Percentiles rank a stretch among this genome's conserved stretches.
phyloP scores from a whole-genome alignment of 2,113 vertebrate genomes.

The Astur gentilis region DNA sequence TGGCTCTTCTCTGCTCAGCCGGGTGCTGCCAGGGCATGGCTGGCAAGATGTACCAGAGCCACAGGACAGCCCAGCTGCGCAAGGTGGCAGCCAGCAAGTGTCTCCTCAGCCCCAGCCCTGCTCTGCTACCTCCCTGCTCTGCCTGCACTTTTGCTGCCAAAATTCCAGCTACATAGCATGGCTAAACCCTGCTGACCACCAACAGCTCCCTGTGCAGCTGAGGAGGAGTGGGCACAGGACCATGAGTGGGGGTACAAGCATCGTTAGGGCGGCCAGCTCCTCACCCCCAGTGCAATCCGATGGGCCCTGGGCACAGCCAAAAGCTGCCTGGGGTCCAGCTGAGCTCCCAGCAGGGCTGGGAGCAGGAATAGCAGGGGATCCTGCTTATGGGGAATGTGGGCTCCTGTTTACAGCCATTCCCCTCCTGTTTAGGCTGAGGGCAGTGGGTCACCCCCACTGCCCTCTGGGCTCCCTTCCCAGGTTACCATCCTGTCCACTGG shows the following conservation, averaged over 20 bases:
- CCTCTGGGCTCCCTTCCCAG: background rate
- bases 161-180: background rate
- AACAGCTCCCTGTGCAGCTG: background rate
- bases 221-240: too few relatives aligned
- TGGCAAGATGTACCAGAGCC: background rate
- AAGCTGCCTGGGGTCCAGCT: background rate
- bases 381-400: background rate
- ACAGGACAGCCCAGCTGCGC: background rate
- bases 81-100: background rate
- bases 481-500: background rate
- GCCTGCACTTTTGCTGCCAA: background rate
- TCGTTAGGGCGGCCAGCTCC: rapidly evolving
- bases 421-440: background rate
- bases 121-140: background rate
- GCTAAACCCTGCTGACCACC: background rate
- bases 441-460: background rate
- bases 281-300: background rate
- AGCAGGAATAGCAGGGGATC: background rate
- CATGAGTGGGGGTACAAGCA: rapidly evolving
- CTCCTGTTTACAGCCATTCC: background rate
- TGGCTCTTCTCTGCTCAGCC: background rate
- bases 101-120: background rate
- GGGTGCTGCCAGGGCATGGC: background rate
- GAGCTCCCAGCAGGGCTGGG: background rate
- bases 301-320: rapidly evolving